Evolutionary conservation across 2,113 vertebrate species (phyloP).

Genomic region (Steatornis caripensis): DNA sequence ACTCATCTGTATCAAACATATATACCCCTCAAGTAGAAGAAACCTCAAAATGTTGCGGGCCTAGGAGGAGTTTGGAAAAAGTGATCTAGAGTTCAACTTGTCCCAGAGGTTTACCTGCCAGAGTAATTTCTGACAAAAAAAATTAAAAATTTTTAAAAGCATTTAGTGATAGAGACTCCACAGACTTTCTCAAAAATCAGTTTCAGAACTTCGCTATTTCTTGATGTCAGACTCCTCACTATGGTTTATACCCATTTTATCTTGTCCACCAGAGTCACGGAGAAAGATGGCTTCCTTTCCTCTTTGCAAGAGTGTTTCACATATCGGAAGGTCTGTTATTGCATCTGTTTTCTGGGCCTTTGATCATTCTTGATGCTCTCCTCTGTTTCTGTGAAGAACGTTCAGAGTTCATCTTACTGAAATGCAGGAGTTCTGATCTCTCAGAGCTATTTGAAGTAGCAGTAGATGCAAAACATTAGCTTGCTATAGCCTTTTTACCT

Average conservation of each 20-base stretch:
- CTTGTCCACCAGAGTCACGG: background rate
- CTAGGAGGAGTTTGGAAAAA: background rate
- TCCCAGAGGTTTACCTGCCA: background rate
- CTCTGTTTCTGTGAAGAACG: background rate
- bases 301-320: background rate
- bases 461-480: background rate
- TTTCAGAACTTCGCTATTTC: background rate
- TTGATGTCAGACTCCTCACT: background rate
- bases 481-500: background rate
- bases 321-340: background rate
- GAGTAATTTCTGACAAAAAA: background rate
- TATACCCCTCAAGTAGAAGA: background rate
- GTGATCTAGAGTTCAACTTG: background rate
- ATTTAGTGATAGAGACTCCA: background rate
- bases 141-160: background rate
- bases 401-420: background rate
- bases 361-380: background rate
- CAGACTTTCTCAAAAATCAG: background rate
- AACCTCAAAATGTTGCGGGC: background rate
- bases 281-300: background rate
- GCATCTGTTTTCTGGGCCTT: background rate
- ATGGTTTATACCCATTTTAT: background rate
- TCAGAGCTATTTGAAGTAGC: background rate
- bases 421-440: background rate
- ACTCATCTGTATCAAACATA: background rate